Base-by-base conservation (phyloP, 2,888 invertebrate species). In the Arge pagana region DNA sequence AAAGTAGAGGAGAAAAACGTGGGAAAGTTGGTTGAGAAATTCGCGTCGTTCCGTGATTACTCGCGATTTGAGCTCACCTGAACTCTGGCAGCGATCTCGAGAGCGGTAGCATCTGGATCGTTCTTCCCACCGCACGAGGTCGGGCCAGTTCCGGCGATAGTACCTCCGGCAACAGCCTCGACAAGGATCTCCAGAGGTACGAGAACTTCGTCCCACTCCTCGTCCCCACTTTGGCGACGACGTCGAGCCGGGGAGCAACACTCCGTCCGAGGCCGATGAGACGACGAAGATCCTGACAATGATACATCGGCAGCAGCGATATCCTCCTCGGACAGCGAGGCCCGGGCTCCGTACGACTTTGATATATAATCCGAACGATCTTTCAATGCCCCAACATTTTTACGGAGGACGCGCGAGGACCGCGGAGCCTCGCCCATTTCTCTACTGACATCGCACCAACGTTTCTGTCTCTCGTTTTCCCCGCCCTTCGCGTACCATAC, bases 371-470 rank as follows among this genome's bases (percentile, higher is more conserved):
- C 35, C 6, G 55, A 49, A 39, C 52, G 57, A 28, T 54, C 50
- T 42, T 52, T 56, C 41, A 63, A 50, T 24, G 52, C 41, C 35
- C 54, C 55, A 35, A 61, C 39, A 52, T 52, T 52, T 35, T 52
- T 59, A 26, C 59, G 63, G 36, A 55, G 52, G 51, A 63, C 56
- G 57, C 59, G 61, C n/a, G n/a, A n/a, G 52, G 64, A 58, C 58
- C 59, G 55, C 52, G 57, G 55, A 48, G 58, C 63, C 58, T 66
- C 64, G 62, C 59, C 62, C 62, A 64, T 65, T 59, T 59, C 60
- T 48, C 56, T n/a, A n/a, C n/a, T 61, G 61, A 59, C 62, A 64
- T 62, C 50, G 56, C 58, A 48, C 52, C 50, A 43, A 21, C 43
- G 21, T 13, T 23, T 4, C 11, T 16, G n/a, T 11, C 16, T 19